A percentile compares a stretch with the other conserved stretches of the same genome.
Conservation (phyloP, 2,888 invertebrate species). For the Aporophyla lueneburgensis region DNA sequence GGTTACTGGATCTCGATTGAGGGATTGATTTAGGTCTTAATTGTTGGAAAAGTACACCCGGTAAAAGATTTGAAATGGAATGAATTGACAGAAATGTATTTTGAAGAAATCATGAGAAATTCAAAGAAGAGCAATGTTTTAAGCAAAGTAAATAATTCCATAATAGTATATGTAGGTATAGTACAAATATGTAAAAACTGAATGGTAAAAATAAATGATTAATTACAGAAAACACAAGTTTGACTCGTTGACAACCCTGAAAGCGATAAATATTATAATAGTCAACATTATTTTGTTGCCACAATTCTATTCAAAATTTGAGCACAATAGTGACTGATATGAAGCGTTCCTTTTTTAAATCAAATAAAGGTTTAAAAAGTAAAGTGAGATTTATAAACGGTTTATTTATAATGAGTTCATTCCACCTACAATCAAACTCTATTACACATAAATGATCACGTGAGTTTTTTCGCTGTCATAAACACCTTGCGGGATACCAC, state of each 20-base stretch:
- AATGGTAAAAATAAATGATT: too few relatives aligned
- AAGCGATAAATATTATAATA: slow-evolving; percentile 18
- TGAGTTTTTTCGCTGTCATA: not conserved
- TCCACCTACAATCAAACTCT: too few relatives aligned
- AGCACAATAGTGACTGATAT: not conserved
- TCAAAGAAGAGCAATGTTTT: not conserved
- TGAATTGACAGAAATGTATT: not conserved
- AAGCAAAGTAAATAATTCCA: too few relatives aligned
- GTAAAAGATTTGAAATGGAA: too few relatives aligned
- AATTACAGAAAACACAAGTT: not conserved
- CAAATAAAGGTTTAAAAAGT: not conserved
- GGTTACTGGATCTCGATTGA: not conserved
- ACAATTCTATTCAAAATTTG: slow-evolving; percentile 37
- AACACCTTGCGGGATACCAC: too few relatives aligned
- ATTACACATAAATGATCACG: too few relatives aligned
- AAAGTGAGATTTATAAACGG: not conserved
- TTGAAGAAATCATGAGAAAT: not conserved
- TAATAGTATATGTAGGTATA: too few relatives aligned
- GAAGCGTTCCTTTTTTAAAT: slow-evolving; percentile 16
- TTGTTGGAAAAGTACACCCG: not conserved
- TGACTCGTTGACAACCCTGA: slow-evolving; percentile 35
- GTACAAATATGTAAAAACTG: too few relatives aligned
- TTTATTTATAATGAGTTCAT: not conserved
- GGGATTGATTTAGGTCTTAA: not conserved
- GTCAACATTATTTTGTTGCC: slow-evolving; percentile 20